These are phyloP conservation scores for Ophonus ardosiacus DNA, from an alignment of 2,888 invertebrate genomes.

Conservation along the genomic window DNA sequence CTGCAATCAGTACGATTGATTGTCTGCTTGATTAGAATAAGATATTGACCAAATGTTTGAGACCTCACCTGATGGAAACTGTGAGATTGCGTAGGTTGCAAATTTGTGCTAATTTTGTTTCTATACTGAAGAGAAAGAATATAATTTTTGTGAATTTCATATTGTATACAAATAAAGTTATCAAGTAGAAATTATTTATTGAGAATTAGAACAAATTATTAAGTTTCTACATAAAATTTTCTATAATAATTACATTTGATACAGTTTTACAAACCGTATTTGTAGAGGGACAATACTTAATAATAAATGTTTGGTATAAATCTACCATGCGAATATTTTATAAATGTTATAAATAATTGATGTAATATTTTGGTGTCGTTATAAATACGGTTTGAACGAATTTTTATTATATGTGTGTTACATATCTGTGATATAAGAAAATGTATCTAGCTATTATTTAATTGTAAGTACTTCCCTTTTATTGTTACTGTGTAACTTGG, in stretches of 20 bases:
- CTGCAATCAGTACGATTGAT: slow-evolving; percentile 47
- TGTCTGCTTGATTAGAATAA: slow-evolving; percentile 37
- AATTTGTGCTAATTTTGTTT: slow-evolving; percentile 46
- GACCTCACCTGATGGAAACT: slow-evolving; percentile 55
- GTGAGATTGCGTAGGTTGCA: slow-evolving; percentile 54
- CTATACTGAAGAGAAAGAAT: neutral
- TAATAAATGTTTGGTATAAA: slow-evolving; percentile 51
- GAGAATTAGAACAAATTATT: slow-evolving; percentile 23
- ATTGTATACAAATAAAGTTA: neutral
- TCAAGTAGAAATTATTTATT: neutral
- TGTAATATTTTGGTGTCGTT: slow-evolving; percentile 47
- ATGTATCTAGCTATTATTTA: slow-evolving; percentile 64
- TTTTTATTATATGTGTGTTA: slow-evolving; percentile 70
- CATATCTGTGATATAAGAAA: slow-evolving; percentile 73
- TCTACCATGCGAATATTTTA: slow-evolving; percentile 59
- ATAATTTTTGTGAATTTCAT: neutral
- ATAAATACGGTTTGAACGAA: slow-evolving; percentile 56
- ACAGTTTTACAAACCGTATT: slow-evolving; percentile 58
- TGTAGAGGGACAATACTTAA: slow-evolving; percentile 48
- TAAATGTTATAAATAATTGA: slow-evolving; percentile 57
- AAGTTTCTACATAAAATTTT: slow-evolving; percentile 44
- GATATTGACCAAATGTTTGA: slow-evolving; percentile 55
- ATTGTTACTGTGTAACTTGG: slow-evolving; percentile 62
- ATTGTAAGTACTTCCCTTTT: slow-evolving; percentile 34
- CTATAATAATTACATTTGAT: slow-evolving; percentile 57